Conservation (phyloP, 2,113 vertebrate genomes). For the Cervus canadensis region DNA sequence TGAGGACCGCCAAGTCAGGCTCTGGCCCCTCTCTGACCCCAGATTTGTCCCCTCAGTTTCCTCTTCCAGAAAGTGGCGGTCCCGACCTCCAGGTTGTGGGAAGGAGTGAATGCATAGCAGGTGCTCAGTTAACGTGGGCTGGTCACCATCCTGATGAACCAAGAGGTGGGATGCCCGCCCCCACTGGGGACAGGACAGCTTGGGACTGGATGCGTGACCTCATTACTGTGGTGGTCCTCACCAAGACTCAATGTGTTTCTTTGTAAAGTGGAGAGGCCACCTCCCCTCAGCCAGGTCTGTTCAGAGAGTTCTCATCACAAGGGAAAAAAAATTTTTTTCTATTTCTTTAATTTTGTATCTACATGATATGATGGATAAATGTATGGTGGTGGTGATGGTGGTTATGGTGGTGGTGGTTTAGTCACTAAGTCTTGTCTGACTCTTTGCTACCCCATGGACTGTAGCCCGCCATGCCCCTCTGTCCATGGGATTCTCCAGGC, state of each 20-base stretch:
- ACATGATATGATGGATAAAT: not conserved
- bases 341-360: not conserved
- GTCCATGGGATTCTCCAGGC: not conserved
- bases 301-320: not conserved
- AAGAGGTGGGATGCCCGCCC: not conserved
- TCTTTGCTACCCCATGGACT: not conserved
- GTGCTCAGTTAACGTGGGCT: not conserved
- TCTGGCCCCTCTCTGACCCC: not conserved
- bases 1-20: not conserved
- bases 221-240: too few relatives aligned
- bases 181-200: not conserved
- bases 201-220: too few relatives aligned
- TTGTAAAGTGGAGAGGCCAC: not conserved
- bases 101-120: not conserved
- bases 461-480: not conserved
- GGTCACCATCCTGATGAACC: not conserved
- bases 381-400: not conserved
- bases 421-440: not conserved
- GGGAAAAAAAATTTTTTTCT: not conserved
- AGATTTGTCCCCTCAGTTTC: not conserved
- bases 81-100: not conserved
- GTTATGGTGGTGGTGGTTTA: not conserved
- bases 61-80: not conserved
- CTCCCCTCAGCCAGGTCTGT: not conserved
- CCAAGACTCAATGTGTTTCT: not conserved